Percentiles rank a stretch among this genome's conserved stretches.
Conservation (phyloP, 2,113 vertebrate genomes). For the Podocnemis expansa region DNA sequence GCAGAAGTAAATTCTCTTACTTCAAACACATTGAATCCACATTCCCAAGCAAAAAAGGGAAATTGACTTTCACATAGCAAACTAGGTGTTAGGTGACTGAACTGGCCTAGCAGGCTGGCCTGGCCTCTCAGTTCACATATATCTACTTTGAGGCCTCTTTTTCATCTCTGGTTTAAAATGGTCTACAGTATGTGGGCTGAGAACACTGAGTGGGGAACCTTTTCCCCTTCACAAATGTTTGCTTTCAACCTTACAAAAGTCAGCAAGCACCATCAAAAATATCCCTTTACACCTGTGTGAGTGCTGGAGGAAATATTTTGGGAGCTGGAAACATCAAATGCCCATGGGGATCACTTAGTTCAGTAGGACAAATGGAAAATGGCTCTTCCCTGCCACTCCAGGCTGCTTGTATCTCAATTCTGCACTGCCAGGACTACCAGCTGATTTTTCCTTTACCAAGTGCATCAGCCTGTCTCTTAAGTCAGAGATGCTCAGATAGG, state of each 20-base stretch:
- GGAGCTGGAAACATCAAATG: background rate
- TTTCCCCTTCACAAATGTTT: background rate
- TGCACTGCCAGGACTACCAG: background rate
- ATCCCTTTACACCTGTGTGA: background rate
- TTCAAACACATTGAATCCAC: background rate
- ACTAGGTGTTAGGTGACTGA: background rate
- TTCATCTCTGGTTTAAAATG: background rate
- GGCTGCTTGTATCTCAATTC: background rate
- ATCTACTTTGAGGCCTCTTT: background rate
- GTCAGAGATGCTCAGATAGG: background rate
- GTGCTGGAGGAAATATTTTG: background rate
- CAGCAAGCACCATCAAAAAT: background rate
- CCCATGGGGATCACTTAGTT: background rate
- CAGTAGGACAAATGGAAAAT: background rate
- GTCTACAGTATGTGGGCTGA: background rate
- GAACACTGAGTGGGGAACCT: background rate
- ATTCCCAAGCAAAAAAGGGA: rapidly evolving
- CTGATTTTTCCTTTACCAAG: background rate
- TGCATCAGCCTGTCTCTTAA: background rate
- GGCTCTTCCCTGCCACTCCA: background rate
- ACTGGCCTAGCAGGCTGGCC: background rate
- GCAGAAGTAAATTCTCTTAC: background rate
- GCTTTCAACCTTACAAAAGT: background rate
- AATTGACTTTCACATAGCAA: background rate
- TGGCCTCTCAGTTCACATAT: background rate